A percentile compares a stretch with the other conserved stretches of the same genome.
Conservation (phyloP, 2,113 vertebrate species). For the Junco hyemalis region DNA sequence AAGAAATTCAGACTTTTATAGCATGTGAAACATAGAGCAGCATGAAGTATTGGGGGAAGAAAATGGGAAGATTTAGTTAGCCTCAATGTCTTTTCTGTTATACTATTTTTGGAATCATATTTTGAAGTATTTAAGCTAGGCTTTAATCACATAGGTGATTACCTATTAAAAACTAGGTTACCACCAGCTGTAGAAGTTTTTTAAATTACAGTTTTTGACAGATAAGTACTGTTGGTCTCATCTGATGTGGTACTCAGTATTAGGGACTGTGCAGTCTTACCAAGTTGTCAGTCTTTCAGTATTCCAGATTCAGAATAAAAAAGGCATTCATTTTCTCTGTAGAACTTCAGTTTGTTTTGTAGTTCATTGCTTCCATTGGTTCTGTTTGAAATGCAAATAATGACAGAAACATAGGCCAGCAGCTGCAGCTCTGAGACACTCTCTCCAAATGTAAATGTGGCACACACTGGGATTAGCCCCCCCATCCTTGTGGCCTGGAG, state of each 20-base stretch:
- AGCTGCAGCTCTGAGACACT: conserved; percentile 48
- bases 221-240: not conserved
- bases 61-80: not conserved
- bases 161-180: not conserved
- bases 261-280: not conserved
- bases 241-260: not conserved
- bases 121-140: not conserved
- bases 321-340: conserved; percentile 25
- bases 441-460: not conserved
- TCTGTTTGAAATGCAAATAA: conserved; percentile 66
- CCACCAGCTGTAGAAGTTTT: not conserved
- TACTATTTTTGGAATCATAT: not conserved
- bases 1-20: not conserved
- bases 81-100: not conserved
- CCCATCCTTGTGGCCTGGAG: not conserved
- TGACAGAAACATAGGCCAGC: conserved; percentile 2
- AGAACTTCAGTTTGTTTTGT: conserved; percentile 46
- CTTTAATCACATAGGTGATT: not conserved
- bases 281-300: not conserved
- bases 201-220: not conserved
- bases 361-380: conserved; percentile 44
- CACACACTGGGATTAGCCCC: not conserved
- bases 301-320: conserved; percentile 10
- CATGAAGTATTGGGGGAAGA: not conserved
- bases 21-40: not conserved